These are phyloP conservation scores for Rhynchopsitta pachyrhyncha DNA, from an alignment of 2,113 vertebrate species.

Conservation along the genomic window DNA sequence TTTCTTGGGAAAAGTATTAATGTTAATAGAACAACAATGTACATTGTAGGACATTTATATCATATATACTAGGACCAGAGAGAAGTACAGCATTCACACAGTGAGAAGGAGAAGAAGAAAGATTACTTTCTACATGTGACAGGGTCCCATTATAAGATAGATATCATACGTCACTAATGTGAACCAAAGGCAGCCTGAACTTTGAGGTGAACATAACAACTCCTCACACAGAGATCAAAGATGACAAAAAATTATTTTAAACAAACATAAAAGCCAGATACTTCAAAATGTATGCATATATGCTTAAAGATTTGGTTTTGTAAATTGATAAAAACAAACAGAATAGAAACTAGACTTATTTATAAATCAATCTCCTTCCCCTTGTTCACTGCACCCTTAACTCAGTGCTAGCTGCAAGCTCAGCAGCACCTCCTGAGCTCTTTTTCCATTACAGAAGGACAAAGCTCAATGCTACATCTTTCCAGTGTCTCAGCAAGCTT, in stretches of 20 bases:
- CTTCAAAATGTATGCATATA: not conserved
- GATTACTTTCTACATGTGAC: not conserved
- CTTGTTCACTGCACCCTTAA: not conserved
- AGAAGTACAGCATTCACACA: not conserved
- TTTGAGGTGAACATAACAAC: not conserved
- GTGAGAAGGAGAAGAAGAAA: not conserved
- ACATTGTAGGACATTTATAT: not conserved
- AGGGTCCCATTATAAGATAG: not conserved
- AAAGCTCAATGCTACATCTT: not conserved
- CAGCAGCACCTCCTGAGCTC: rapidly evolving
- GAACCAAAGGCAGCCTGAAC: not conserved
- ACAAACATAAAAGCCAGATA: not conserved
- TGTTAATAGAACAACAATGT: not conserved
- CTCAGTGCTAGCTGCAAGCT: not conserved
- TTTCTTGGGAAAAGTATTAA: not conserved
- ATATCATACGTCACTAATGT: not conserved
- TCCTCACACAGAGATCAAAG: not conserved
- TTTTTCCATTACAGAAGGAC: not conserved
- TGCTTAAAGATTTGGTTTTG: not conserved
- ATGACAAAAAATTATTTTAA: not conserved
- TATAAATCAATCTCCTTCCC: not conserved
- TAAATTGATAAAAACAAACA: not conserved
- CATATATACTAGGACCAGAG: not conserved
- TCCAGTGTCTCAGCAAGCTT: not conserved
- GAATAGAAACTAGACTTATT: not conserved